Percentiles rank a stretch among this genome's conserved stretches.
Evolutionary conservation across 2,113 vertebrate genomes (phyloP).

Genomic region (Paradoxurus hermaphroditus): DNA sequence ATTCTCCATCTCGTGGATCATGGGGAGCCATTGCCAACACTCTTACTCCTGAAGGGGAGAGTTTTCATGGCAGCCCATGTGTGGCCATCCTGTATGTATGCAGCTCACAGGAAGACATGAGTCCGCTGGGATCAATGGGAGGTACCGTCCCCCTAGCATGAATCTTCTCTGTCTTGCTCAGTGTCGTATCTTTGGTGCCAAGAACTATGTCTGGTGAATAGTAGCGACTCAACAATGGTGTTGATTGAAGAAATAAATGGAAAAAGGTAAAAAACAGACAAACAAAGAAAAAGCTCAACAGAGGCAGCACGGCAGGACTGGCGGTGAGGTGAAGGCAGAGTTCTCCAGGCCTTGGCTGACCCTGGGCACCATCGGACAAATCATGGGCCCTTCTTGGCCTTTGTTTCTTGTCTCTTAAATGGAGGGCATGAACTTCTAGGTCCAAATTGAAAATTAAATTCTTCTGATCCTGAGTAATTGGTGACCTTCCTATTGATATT

Average conservation of each 20-base stretch:
- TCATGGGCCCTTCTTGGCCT: too few species aligned
- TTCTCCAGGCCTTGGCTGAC: not conserved
- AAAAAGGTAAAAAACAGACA: not conserved
- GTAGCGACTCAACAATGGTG: not conserved
- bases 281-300: not conserved
- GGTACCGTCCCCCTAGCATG: rapidly evolving
- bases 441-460: not conserved
- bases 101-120: rapidly evolving
- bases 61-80: not conserved
- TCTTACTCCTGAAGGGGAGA: not conserved
- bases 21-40: rapidly evolving
- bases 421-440: not conserved
- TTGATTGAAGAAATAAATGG: not conserved
- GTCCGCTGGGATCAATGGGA: not conserved
- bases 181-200: not conserved
- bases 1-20: not conserved
- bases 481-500: not conserved
- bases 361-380: rapidly evolving
- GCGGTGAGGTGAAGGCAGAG: too few species aligned
- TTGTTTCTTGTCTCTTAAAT: not conserved
- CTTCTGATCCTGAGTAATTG: not conserved
- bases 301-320: rapidly evolving
- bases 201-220: not conserved
- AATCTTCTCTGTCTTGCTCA: not conserved
- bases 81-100: not conserved